phyloP scores from a whole-genome alignment of 2,113 vertebrate genomes.

The Mesoclemmys tuberculata region DNA sequence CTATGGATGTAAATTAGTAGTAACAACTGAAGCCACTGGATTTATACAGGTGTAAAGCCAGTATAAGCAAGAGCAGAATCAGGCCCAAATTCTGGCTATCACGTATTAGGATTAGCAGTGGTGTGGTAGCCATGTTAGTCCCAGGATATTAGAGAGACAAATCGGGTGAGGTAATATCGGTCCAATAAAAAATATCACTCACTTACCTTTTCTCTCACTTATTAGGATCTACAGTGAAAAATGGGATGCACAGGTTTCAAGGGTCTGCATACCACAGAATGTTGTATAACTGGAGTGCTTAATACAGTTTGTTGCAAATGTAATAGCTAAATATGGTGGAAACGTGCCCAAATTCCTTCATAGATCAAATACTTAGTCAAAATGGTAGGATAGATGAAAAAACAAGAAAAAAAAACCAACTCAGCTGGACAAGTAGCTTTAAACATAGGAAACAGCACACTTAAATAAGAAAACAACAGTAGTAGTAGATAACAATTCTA shows the following conservation, averaged over 20 bases:
- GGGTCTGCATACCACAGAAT: not conserved
- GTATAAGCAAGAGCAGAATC: not conserved
- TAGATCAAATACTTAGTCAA: slow-evolving; percentile 35
- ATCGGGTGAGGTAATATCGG: too few species aligned
- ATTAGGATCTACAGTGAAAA: too few species aligned
- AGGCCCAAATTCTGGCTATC: not conserved
- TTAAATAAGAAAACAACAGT: too few species aligned
- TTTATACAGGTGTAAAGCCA: not conserved
- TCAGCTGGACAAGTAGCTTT: slow-evolving; percentile 32
- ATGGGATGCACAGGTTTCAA: not conserved
- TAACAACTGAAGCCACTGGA: not conserved
- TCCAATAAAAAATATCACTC: too few species aligned
- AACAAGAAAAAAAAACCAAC: slow-evolving; percentile 58
- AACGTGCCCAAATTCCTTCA: slow-evolving; percentile 60
- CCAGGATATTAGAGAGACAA: too few species aligned
- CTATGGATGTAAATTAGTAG: not conserved
- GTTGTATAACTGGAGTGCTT: not conserved
- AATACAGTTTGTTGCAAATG: not conserved
- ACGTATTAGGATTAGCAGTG: not conserved
- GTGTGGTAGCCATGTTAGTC: too few species aligned
- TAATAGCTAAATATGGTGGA: slow-evolving; percentile 52
- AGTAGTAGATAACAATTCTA: too few species aligned
- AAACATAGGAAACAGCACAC: slow-evolving; percentile 21
- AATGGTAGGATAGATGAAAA: slow-evolving; percentile 56
- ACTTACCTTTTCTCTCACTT: not conserved